These are phyloP conservation scores for Chirona hameri DNA, from an alignment of 2,888 invertebrate species.

Conservation along the genomic window DNA sequence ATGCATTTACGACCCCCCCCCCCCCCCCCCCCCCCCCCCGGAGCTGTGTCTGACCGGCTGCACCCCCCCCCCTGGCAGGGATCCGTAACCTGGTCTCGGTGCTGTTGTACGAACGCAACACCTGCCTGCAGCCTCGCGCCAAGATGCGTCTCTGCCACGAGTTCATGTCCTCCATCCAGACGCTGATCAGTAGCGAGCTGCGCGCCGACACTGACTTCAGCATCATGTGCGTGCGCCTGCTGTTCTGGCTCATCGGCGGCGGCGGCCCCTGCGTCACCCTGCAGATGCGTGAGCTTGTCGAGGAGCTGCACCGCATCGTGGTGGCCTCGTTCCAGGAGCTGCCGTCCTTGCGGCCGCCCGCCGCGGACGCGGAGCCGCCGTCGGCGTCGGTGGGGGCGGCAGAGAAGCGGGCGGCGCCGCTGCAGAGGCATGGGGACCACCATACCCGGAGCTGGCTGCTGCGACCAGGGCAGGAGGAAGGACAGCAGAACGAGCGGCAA, in stretches of 20 bases:
- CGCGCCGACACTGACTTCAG: not conserved
- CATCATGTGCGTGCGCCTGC: not conserved
- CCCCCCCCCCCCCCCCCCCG: not conserved
- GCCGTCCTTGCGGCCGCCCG: too few species aligned
- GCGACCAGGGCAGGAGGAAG: too few species aligned
- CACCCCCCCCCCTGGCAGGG: not conserved
- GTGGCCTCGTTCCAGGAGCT: not conserved
- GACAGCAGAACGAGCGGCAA: too few species aligned
- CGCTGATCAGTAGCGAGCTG: not conserved
- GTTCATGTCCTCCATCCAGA: not conserved
- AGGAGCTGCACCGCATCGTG: not conserved
- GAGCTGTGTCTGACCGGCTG: not conserved
- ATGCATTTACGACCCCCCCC: too few species aligned
- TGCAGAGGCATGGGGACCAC: too few species aligned
- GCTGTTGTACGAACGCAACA: not conserved
- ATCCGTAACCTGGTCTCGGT: not conserved
- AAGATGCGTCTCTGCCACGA: not conserved
- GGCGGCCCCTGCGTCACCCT: not conserved
- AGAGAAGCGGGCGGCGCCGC: too few species aligned
- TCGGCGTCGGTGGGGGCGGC: too few species aligned
- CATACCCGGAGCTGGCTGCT: too few species aligned
- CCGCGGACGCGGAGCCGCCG: too few species aligned
- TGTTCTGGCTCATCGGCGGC: not conserved
- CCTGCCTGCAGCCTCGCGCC: not conserved
- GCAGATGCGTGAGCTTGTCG: not conserved